Conservation (phyloP, 2,113 vertebrate genomes). For the Tylochromis polylepis region DNA sequence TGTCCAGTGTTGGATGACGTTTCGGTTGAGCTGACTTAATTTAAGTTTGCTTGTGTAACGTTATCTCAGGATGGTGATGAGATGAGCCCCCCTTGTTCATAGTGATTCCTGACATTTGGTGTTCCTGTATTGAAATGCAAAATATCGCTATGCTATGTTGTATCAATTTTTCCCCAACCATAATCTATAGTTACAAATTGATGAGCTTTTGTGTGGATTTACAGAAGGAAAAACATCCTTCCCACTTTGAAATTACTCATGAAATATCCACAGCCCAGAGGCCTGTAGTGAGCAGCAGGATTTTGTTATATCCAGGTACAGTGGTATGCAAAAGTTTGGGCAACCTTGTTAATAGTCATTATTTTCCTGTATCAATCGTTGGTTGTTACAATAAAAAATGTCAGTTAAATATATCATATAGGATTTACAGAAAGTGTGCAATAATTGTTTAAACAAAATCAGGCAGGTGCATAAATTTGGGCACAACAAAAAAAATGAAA, state of each 20-base stretch:
- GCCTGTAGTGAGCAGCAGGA: neutral
- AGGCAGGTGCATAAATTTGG: too few relatives aligned
- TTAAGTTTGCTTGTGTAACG: neutral
- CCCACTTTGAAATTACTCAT: neutral
- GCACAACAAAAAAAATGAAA: too few relatives aligned
- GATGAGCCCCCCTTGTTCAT: neutral
- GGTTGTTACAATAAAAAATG: too few relatives aligned
- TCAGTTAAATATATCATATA: too few relatives aligned
- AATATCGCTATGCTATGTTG: neutral
- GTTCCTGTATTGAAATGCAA: neutral
- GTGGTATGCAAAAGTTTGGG: too few relatives aligned
- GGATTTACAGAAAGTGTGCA: too few relatives aligned
- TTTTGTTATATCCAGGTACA: neutral
- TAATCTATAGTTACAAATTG: neutral
- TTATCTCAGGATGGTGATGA: neutral
- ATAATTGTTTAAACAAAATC: too few relatives aligned
- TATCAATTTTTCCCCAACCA: fast-evolving
- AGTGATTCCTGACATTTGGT: neutral
- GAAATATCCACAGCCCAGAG: neutral
- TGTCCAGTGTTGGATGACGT: fast-evolving
- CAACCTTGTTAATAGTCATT: too few relatives aligned
- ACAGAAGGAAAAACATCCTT: neutral
- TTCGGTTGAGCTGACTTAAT: neutral
- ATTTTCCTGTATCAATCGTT: too few relatives aligned
- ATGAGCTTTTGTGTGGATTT: neutral